Conservation (phyloP, 1,140 invertebrate genomes). For the Macrotrachela quadricornifera region DNA sequence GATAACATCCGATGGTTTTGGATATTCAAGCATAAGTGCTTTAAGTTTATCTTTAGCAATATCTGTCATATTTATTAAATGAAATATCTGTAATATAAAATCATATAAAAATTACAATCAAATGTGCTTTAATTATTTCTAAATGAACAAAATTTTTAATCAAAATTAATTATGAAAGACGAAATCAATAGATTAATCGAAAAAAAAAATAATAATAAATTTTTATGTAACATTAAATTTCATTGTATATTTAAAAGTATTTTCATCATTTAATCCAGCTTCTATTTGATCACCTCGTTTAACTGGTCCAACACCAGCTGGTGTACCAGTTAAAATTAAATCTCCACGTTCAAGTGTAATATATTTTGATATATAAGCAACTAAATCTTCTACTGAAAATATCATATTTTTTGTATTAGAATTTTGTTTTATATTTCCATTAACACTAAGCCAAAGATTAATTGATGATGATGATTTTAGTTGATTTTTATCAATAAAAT, state of each 20-base stretch:
- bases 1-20: background rate
- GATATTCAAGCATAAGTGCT: background rate
- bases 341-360: slow-evolving; percentile 54
- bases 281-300: slow-evolving; percentile 46
- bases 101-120: too few species aligned
- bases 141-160: too few species aligned
- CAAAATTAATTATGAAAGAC: too few species aligned
- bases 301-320: slow-evolving; percentile 45
- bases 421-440: slow-evolving; percentile 22
- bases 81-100: too few species aligned
- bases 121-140: too few species aligned
- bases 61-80: too few species aligned
- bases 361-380: slow-evolving; percentile 44
- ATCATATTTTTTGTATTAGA: slow-evolving; percentile 46
- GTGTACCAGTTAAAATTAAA: slow-evolving; percentile 54
- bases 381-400: slow-evolving; percentile 42
- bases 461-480: slow-evolving; percentile 39
- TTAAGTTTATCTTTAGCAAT: too few species aligned
- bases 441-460: slow-evolving; percentile 38
- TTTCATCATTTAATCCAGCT: slow-evolving; percentile 37
- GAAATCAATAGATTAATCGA: too few species aligned
- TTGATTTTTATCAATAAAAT: slow-evolving; percentile 35
- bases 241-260: background rate
- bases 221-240: background rate
- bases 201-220: background rate